Conservation (phyloP, 2,888 invertebrate genomes). For the Esperia sulphurella region DNA sequence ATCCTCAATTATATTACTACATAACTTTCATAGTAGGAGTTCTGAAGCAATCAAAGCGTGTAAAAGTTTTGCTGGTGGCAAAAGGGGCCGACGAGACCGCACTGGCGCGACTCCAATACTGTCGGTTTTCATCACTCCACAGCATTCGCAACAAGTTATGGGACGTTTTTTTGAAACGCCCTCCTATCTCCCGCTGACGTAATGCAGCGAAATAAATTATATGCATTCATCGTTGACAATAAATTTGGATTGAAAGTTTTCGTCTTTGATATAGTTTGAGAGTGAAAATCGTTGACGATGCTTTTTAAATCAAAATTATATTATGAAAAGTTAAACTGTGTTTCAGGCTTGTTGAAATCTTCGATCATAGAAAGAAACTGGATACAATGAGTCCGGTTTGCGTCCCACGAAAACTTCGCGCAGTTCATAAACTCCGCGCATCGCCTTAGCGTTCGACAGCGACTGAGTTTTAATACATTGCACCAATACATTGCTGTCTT, state of each 20-base stretch:
- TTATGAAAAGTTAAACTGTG: too few relatives aligned
- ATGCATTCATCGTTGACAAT: slow-evolving; percentile 2
- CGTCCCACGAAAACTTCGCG: too few relatives aligned
- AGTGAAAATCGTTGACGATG: neutral
- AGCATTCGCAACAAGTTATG: slow-evolving; percentile 51
- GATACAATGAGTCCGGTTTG: too few relatives aligned
- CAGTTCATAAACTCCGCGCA: too few relatives aligned
- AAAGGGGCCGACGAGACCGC: slow-evolving; percentile 33
- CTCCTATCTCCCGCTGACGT: slow-evolving; percentile 3
- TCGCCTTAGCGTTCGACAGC: too few relatives aligned
- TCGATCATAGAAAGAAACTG: too few relatives aligned
- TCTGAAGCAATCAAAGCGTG: slow-evolving; percentile 22
- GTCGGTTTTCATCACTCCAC: slow-evolving; percentile 42
- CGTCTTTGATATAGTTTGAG: neutral
- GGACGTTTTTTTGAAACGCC: slow-evolving; percentile 31
- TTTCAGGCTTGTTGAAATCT: too few relatives aligned
- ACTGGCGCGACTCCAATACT: slow-evolving; percentile 47
- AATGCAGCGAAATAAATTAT: slow-evolving; percentile 7
- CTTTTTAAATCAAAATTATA: neutral
- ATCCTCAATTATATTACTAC: neutral
- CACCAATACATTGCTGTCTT: too few relatives aligned
- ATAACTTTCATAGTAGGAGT: neutral
- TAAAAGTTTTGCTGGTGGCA: slow-evolving; percentile 34
- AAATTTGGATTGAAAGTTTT: slow-evolving; percentile 1
- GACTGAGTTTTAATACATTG: too few relatives aligned